Conservation (phyloP, 2,797 vertebrate genomes). For the Myotis planiceps region DNA sequence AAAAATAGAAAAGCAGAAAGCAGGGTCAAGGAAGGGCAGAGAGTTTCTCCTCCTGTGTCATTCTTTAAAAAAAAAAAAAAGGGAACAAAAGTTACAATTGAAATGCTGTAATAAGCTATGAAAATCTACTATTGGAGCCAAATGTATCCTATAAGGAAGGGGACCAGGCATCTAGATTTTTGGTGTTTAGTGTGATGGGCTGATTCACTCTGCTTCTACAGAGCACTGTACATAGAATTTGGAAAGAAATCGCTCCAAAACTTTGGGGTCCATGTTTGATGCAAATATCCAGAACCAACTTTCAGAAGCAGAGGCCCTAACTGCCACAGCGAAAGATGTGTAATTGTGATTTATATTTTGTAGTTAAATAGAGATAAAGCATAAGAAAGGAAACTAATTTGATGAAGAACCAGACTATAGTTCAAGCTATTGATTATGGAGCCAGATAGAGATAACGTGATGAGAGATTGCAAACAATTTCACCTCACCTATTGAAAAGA, state of each 20-base stretch:
- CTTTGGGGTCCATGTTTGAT: not conserved
- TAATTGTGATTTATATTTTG: not conserved
- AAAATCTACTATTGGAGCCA: not conserved
- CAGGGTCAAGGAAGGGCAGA: too few relatives aligned
- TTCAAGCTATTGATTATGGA: not conserved
- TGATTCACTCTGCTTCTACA: not conserved
- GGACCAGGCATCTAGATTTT: not conserved
- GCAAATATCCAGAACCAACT: not conserved
- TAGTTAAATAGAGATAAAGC: not conserved
- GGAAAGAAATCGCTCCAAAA: not conserved
- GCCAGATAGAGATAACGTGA: not conserved
- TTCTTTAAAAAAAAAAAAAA: not conserved
- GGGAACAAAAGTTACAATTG: not conserved
- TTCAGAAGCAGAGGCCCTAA: not conserved
- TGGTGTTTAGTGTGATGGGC: not conserved
- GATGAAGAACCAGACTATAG: not conserved
- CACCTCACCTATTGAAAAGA: not conserved
- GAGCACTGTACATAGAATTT: not conserved
- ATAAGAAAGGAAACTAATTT: not conserved
- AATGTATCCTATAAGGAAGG: not conserved
- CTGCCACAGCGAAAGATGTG: not conserved
- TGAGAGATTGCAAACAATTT: not conserved
- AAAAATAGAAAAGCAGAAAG: too few relatives aligned
- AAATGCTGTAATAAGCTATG: not conserved
- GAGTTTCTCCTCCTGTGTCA: too few relatives aligned